These are phyloP conservation scores for Alectoris magna DNA, from an alignment of 2,797 vertebrate species.

Conservation along the genomic window DNA sequence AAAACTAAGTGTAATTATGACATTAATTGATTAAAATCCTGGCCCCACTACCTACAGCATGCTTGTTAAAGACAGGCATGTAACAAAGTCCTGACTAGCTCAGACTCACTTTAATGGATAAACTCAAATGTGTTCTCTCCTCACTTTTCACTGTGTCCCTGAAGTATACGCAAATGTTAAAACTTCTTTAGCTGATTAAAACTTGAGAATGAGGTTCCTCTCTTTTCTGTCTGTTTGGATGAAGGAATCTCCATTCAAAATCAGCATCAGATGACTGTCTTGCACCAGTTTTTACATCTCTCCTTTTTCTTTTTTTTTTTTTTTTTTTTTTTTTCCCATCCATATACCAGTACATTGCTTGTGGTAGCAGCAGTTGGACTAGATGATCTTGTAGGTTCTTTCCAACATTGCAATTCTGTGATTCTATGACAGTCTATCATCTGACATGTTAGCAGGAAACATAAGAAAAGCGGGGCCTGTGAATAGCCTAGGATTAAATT, in stretches of 20 bases:
- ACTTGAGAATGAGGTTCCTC: background rate
- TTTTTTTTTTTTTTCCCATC: too few relatives aligned
- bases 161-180: background rate
- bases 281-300: background rate
- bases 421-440: background rate
- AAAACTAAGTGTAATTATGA: background rate
- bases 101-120: background rate
- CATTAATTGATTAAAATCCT: background rate
- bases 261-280: background rate
- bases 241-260: background rate
- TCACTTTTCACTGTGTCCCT: background rate
- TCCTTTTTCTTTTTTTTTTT: background rate
- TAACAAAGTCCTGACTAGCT: background rate
- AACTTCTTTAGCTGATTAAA: background rate
- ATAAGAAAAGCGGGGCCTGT: background rate
- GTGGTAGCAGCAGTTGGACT: too few relatives aligned
- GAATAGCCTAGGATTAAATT: background rate
- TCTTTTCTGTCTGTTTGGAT: background rate
- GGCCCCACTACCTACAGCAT: background rate
- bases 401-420: too few relatives aligned
- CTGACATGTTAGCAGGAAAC: background rate
- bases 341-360: too few relatives aligned
- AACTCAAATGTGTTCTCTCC: background rate
- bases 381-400: too few relatives aligned
- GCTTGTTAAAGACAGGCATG: background rate